Conservation (phyloP, 2,113 vertebrate genomes). For the Pimephales promelas region DNA sequence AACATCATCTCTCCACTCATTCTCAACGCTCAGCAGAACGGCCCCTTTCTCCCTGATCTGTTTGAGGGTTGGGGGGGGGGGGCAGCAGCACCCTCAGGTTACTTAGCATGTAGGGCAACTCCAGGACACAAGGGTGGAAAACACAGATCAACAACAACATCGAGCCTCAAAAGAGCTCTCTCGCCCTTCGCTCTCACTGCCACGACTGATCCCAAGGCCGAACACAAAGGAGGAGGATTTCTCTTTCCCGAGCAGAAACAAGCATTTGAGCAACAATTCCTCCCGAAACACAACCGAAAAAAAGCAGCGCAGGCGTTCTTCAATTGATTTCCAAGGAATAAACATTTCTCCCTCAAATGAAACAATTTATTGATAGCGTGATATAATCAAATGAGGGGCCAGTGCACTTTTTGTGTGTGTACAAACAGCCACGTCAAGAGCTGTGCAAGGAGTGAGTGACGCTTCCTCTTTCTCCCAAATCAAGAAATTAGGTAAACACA, state of each 20-base stretch:
- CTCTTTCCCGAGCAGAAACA: conserved; percentile 58
- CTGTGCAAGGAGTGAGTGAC: conserved; percentile 83
- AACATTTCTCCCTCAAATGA: conserved; percentile 96
- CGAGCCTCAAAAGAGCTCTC: conserved; percentile 55
- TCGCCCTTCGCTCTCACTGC: conserved; percentile 59
- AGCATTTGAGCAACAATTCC: conserved; percentile 68
- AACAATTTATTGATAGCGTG: conserved; percentile 99
- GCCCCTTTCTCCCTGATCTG: conserved; percentile 43
- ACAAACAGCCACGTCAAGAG: conserved; percentile 93
- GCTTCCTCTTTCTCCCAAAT: conserved; percentile 85
- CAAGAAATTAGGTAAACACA: conserved; percentile 98
- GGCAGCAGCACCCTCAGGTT: conserved; percentile 26
- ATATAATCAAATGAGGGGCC: conserved; percentile 92
- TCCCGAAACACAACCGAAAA: conserved; percentile 74
- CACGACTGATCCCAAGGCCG: conserved; percentile 67
- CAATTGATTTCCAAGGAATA: conserved; percentile 98
- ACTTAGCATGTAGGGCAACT: conserved; percentile 51
- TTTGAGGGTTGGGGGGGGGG: conserved; percentile 14
- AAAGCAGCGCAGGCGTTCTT: conserved; percentile 83
- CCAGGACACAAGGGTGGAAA: conserved; percentile 63
- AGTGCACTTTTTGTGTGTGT: conserved; percentile 79
- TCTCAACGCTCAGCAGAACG: conserved; percentile 39
- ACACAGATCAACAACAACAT: conserved; percentile 68
- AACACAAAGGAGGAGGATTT: conserved; percentile 60
- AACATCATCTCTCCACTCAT: conserved; percentile 43